phyloP scores from a whole-genome alignment of 2,113 vertebrate genomes.

The Esox niger region DNA sequence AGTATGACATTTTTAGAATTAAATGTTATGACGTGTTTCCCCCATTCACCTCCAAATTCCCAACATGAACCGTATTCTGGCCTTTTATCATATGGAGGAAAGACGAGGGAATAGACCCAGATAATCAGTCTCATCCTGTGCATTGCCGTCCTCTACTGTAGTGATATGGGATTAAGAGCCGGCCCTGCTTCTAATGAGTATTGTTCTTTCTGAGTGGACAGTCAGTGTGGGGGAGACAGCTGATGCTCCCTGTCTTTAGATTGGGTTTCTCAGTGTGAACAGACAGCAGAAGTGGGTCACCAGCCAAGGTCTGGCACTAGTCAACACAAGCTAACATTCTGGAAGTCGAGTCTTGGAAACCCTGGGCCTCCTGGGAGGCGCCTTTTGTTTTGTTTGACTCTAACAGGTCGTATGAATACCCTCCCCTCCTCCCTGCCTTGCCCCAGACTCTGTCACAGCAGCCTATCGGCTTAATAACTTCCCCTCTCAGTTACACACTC shows the following conservation, averaged over 20 bases:
- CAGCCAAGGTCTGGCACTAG: conserved; percentile 22
- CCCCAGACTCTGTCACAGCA: conserved; percentile 58
- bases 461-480: conserved; percentile 59
- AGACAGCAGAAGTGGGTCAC: conserved; percentile 55
- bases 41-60: conserved; percentile 38
- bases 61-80: not conserved
- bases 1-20: not conserved
- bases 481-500: conserved; percentile 54
- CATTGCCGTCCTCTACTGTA: conserved; percentile 22
- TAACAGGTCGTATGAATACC: conserved; percentile 67
- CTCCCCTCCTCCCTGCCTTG: conserved; percentile 54
- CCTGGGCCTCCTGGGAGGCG: conserved; percentile 53
- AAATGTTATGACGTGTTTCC: not conserved
- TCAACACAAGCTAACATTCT: conserved; percentile 61
- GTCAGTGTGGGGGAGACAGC: conserved; percentile 42
- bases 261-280: conserved; percentile 51
- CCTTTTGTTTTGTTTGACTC: conserved; percentile 73
- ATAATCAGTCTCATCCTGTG: conserved; percentile 13
- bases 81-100: conserved; percentile 19
- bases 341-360: conserved; percentile 71
- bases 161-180: not conserved
- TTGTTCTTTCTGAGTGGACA: conserved; percentile 20
- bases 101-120: not conserved
- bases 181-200: conserved; percentile 21
- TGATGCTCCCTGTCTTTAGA: conserved; percentile 39